Evolutionary conservation across 1,140 invertebrate species (phyloP), one percentile per base, ranked within the genome.

Genomic region (Macrostomum lignano): DNA sequence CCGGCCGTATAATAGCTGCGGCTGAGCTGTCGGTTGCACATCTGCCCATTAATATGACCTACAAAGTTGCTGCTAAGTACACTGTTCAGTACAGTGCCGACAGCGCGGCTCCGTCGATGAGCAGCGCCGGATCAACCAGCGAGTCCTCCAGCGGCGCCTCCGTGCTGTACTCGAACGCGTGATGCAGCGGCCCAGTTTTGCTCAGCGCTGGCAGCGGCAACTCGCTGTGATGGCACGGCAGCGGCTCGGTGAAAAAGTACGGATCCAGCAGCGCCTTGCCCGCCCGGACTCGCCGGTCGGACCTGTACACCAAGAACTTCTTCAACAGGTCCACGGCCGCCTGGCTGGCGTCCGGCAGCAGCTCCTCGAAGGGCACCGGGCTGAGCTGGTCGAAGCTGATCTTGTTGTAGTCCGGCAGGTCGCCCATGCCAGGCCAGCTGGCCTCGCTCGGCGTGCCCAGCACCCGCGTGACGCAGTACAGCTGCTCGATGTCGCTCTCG

Each of bases 401-500:
- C 65, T 96, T 96, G 46, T 82, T 78, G 47, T 77, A 93, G 63
- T 96, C 86, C 2, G 86, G 86, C 29, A 94, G 57, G 9, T 71
- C 62, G n/a, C 63, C 65, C 34, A 82, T 64, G 17, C 14, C 53
- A 11, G 53, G 51, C 63, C 63, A 65, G 19, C 39, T 53, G 30
- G 71, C 67, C 38, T 72, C 65, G 11, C 67, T 75, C 1, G 82
- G 82, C 11, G 76, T 81, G 2, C 84, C 84, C 3, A 93, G 55
- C 30, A 54, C 69, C 40, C 69, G 65, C 25, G 93, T 61, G 7
- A 94, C 82, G 41, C 84, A 73, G 30, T 77, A 79, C 26, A 94
- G 51, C 57, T 96, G 86, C 48, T 93, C 82, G 37, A 96, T 93
- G 55, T 96, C 86, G 37, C 76, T 86, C 55, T 88, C 81, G 3